Conservation (phyloP, 1,140 invertebrate genomes). For the Micrasema longulum region DNA sequence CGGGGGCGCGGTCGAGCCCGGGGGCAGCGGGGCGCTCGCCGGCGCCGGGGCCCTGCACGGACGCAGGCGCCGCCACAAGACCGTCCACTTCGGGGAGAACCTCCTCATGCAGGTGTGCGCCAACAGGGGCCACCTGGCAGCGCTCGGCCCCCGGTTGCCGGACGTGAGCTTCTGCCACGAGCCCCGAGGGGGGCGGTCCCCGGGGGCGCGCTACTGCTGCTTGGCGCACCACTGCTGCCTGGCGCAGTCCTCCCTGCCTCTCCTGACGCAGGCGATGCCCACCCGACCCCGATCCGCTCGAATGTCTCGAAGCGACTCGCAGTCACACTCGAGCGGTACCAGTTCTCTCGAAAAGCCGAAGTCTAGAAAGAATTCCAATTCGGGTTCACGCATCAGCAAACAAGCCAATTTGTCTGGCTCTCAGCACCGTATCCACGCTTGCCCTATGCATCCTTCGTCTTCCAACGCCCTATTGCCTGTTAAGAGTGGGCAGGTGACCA, state of each 20-base stretch:
- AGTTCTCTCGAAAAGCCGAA: slow-evolving; percentile 61
- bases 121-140: slow-evolving; percentile 67
- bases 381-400: slow-evolving; percentile 56
- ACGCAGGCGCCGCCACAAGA: slow-evolving; percentile 76
- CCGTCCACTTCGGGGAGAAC: slow-evolving; percentile 81
- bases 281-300: slow-evolving; percentile 58
- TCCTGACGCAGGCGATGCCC: slow-evolving; percentile 57
- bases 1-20: slow-evolving; percentile 54
- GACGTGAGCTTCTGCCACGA: slow-evolving; percentile 67
- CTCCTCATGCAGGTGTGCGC: slow-evolving; percentile 76
- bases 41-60: slow-evolving; percentile 67
- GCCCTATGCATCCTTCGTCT: slow-evolving; percentile 63
- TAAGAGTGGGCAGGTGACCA: slow-evolving; percentile 57
- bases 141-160: slow-evolving; percentile 63
- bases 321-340: slow-evolving; percentile 63
- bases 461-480: slow-evolving; percentile 60
- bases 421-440: slow-evolving; percentile 64
- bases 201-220: slow-evolving; percentile 64
- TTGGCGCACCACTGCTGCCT: slow-evolving; percentile 66
- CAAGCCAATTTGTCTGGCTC: slow-evolving; percentile 57
- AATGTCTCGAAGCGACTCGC: slow-evolving; percentile 59
- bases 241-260: slow-evolving; percentile 58
- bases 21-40: slow-evolving; percentile 55
- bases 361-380: slow-evolving; percentile 56
- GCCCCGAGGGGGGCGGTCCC: slow-evolving; percentile 60